phyloP scores from a whole-genome alignment of 2,888 invertebrate genomes.

The Drosophila borborema region DNA sequence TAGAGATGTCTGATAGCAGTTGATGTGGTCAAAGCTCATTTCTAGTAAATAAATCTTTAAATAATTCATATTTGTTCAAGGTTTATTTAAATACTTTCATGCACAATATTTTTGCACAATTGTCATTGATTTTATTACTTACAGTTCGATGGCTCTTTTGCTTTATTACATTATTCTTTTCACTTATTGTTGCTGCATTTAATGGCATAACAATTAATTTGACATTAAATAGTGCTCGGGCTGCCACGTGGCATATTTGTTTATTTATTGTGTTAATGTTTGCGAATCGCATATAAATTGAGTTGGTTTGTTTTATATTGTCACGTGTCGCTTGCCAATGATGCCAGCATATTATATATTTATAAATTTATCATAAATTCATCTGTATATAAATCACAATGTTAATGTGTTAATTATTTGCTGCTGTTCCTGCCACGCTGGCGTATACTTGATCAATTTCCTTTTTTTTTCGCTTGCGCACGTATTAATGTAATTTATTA shows the following conservation, averaged over 20 bases:
- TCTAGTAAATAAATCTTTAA: not conserved
- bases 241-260: conserved; percentile 43
- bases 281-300: conserved; percentile 63
- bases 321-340: conserved; percentile 67
- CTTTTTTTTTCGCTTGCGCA: conserved; percentile 39
- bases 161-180: conserved; percentile 6
- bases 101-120: not conserved
- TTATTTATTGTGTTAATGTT: conserved; percentile 66
- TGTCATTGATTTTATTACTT: conserved; percentile 51
- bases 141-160: conserved; percentile 38
- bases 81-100: not conserved
- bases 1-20: not conserved
- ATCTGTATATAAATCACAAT: conserved; percentile 55
- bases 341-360: conserved; percentile 62
- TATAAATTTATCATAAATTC: conserved; percentile 63
- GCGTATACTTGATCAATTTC: conserved; percentile 53
- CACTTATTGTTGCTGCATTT: conserved; percentile 56
- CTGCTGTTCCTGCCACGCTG: conserved; percentile 29
- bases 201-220: conserved; percentile 74
- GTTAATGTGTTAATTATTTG: conserved; percentile 74
- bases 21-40: not conserved
- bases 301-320: conserved; percentile 48
- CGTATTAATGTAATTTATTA: not conserved
- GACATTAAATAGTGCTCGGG: conserved; percentile 59
- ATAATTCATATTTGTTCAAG: not conserved